Conservation (phyloP, 2,888 invertebrate species). For the Cheiracanthium punctorium region DNA sequence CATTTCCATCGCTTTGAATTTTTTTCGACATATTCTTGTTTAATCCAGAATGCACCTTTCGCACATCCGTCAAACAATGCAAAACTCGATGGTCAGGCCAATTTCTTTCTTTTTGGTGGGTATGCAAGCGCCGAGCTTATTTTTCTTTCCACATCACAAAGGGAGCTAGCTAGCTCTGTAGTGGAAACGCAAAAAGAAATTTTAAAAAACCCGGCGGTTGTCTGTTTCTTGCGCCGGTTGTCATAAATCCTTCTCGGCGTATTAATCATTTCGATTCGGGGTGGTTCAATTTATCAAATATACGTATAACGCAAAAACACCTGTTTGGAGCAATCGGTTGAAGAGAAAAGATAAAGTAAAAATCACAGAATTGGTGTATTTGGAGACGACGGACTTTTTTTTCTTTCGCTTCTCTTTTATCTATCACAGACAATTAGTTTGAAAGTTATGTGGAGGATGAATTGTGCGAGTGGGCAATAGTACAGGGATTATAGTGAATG, state of each 20-base stretch:
- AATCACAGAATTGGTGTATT: background rate
- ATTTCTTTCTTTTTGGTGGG: background rate
- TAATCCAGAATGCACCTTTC: background rate
- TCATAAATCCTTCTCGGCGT: background rate
- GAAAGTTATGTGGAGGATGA: background rate
- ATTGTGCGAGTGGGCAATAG: background rate
- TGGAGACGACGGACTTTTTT: background rate
- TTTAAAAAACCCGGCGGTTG: background rate
- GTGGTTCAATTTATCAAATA: background rate
- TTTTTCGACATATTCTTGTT: background rate
- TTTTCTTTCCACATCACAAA: background rate
- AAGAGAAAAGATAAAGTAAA: background rate
- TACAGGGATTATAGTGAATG: too few species aligned
- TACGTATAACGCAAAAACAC: slow-evolving; percentile 2
- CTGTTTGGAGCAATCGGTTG: background rate
- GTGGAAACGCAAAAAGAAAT: too few species aligned
- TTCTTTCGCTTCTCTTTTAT: background rate
- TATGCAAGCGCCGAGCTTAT: too few species aligned
- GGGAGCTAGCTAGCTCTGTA: too few species aligned
- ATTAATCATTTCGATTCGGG: background rate
- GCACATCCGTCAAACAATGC: background rate
- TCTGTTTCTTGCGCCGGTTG: background rate
- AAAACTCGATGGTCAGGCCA: background rate
- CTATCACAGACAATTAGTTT: background rate
- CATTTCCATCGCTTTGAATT: background rate